Conservation (phyloP, 37 sponge, comb jelly and placozoan genomes). For the Chondrosia reniformis region DNA sequence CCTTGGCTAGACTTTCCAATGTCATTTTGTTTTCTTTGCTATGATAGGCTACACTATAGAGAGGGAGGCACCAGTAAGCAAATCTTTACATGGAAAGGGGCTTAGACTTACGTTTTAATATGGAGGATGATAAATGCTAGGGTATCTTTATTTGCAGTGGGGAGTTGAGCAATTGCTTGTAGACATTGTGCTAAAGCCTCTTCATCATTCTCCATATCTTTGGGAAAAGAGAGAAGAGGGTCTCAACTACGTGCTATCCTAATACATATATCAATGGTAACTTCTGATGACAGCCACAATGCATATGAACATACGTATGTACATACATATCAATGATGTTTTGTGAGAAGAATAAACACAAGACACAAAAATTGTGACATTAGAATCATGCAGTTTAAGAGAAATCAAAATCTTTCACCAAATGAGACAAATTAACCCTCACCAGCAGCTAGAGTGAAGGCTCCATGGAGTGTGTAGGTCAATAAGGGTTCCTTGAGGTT, state of each 20-base stretch:
- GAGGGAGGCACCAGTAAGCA: not conserved
- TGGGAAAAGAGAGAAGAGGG: not conserved
- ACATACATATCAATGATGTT: not conserved
- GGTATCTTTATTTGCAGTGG: slow-evolving; percentile 87
- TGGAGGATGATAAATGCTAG: slow-evolving; percentile 91
- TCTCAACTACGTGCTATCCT: not conserved
- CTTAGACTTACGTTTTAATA: slow-evolving; percentile 63
- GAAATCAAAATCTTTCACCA: not conserved
- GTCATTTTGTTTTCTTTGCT: slow-evolving; percentile 86
- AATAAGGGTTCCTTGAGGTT: slow-evolving; percentile 79
- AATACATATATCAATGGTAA: not conserved
- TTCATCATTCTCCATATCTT: slow-evolving; percentile 64
- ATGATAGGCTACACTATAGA: slow-evolving; percentile 57
- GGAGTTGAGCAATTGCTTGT: slow-evolving; percentile 79
- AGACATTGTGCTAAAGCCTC: slow-evolving; percentile 50
- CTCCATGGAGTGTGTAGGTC: slow-evolving; percentile 60
- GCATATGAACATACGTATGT: not conserved
- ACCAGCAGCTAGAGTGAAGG: slow-evolving; percentile 77
- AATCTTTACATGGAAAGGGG: not conserved
- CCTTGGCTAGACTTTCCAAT: slow-evolving; percentile 66
- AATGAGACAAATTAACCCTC: not conserved
- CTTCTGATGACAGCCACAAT: not conserved
- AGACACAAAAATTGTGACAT: not conserved
- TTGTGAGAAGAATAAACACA: not conserved
- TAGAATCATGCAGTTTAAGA: too few relatives aligned